These are phyloP conservation scores for Rhinogobio ventralis DNA, from an alignment of 2,797 vertebrate species.

Conservation along the genomic window DNA sequence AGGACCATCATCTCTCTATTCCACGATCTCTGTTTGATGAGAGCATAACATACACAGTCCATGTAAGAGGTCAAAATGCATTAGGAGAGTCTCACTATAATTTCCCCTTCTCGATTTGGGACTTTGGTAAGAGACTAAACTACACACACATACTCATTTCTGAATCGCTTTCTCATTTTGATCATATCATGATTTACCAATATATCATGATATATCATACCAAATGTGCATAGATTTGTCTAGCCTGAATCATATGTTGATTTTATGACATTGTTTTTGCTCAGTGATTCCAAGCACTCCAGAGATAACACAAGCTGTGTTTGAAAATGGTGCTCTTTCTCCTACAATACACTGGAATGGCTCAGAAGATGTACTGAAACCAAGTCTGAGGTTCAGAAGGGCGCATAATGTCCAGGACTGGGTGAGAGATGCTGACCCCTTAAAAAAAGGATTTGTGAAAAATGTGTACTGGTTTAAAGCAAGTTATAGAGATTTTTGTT, in stretches of 20 bases:
- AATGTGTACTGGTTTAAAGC: slow-evolving; percentile 4
- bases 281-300: slow-evolving; percentile 85
- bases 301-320: slow-evolving; percentile 66
- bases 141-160: not conserved
- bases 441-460: not conserved
- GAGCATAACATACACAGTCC: slow-evolving; percentile 66
- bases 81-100: slow-evolving; percentile 77
- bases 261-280: not conserved
- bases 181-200: not conserved
- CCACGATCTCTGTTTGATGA: slow-evolving; percentile 57
- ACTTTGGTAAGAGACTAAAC: slow-evolving; percentile 75
- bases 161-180: slow-evolving; percentile 29
- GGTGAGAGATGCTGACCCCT: slow-evolving; percentile 68
- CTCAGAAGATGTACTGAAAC: slow-evolving; percentile 64
- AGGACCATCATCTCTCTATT: slow-evolving; percentile 50
- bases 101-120: slow-evolving; percentile 67
- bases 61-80: slow-evolving; percentile 77
- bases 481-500: not conserved
- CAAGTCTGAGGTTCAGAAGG: slow-evolving; percentile 74
- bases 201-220: not conserved
- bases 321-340: slow-evolving; percentile 62
- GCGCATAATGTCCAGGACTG: slow-evolving; percentile 59
- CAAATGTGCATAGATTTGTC: not conserved
- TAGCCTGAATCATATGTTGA: not conserved
- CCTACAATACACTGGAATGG: slow-evolving; percentile 79